Base-by-base conservation (phyloP, 35 echinoderm and acorn worm species). In the Ophiothrix spiculata region DNA sequence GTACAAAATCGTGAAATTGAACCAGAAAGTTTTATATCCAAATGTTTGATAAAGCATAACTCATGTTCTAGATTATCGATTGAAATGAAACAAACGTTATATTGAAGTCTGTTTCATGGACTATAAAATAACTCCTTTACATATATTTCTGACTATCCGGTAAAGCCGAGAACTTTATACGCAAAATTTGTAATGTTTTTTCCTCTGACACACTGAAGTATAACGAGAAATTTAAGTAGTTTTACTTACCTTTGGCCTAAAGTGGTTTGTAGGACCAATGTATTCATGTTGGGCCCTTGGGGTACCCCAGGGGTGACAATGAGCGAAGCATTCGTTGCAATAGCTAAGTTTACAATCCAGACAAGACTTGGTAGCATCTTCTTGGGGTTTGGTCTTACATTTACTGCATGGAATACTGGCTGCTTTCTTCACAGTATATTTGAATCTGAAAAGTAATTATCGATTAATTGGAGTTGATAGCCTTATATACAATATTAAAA, bases 301-400 rank as follows among this genome's bases (percentile, higher is more conserved):
- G 14, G 96, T 99, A 10, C 96, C 96, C 96, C 96, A 99, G 0
- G 89, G 89, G 45, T 99, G 96, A 16, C 45, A 49, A 25, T 83
- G 81, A 32, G 91, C 91, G 37, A 89, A 99, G 42, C 96, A 99
- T 39, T 94, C 96, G 38, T 88, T 99, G 76, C 96, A 99, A 79
- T 85, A 99, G 42, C 87, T 93, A 17, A 82, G 56, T 64, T 91
- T 93, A 63, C 96, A 99, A 56, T 99, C 92, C 0, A 93, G 86
- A 34, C 96, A 99, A 32, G 88, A 94, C 41, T 93, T 93, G 35
- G 96, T 94, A 19, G 96, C 96, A 40, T 94, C 96, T 34, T 63
- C 75, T 19, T 86, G 75, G 0, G 91, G 91, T 2, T 76, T 74
- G 0, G 56, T 88, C 56, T 94, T 99, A 74, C 96, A 99, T 1